Percentiles rank a stretch among this genome's conserved stretches.
Conservation (phyloP, 2,888 invertebrate species). For the Chalcis sispes region DNA sequence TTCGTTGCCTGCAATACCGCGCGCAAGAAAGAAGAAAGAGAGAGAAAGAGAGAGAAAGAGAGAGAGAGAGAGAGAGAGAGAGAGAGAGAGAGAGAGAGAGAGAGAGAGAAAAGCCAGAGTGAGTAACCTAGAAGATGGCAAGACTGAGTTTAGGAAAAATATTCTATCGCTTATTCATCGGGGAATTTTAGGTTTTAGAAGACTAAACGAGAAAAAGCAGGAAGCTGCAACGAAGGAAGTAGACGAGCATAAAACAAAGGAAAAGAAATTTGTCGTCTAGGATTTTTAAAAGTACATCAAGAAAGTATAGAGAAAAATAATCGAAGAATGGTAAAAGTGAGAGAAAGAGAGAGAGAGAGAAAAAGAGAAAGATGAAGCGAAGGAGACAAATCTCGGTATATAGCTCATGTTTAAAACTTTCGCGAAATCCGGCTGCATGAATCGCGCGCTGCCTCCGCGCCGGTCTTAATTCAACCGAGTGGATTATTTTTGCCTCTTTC, state of each 20-base stretch:
- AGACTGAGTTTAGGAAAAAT: conserved; percentile 69
- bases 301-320: neutral
- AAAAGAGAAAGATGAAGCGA: neutral
- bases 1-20: conserved; percentile 65
- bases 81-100: too few species aligned
- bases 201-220: conserved; percentile 11
- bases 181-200: conserved; percentile 32
- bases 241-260: conserved; percentile 6
- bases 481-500: conserved; percentile 29
- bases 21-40: conserved; percentile 31
- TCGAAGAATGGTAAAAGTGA: too few species aligned
- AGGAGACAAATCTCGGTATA: neutral
- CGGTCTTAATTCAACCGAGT: conserved; percentile 28
- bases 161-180: conserved; percentile 69
- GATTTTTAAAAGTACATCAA: conserved; percentile 36
- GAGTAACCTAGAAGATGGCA: too few species aligned
- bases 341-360: neutral
- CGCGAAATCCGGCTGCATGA: neutral
- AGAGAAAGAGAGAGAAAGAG: conserved; percentile 58
- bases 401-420: neutral
- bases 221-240: too few species aligned
- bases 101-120: too few species aligned
- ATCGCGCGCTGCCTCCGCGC: neutral
- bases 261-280: conserved; percentile 28
- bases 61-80: too few species aligned